Evolutionary conservation across 1,140 invertebrate species (phyloP).

Genomic region (Dendroctonus ponderosae): DNA sequence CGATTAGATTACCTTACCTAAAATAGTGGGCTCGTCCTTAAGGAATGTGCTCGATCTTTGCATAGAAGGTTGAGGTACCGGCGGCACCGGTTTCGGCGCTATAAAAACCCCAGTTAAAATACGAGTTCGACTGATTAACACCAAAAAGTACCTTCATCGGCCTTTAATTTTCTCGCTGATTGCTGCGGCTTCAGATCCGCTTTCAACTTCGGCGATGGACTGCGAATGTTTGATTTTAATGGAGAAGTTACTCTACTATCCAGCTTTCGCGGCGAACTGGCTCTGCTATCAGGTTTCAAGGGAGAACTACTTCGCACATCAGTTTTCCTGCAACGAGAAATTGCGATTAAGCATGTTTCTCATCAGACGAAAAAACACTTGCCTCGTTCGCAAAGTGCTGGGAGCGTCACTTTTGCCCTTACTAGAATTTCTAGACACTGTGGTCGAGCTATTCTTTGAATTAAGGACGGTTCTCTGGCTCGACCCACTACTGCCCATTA

Average conservation of each 20-base stretch:
- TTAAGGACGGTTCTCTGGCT: constrained; percentile 8
- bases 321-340: constrained; percentile 20
- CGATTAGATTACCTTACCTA: constrained; percentile 41
- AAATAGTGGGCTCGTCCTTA: constrained; percentile 61
- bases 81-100: constrained; percentile 15
- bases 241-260: constrained; percentile 43
- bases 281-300: constrained; percentile 39
- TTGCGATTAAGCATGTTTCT: too few species aligned
- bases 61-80: constrained; percentile 46
- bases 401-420: constrained; percentile 34
- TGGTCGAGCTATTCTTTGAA: constrained; percentile 25
- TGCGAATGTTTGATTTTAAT: constrained; percentile 38
- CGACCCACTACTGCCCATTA: constrained; percentile 4
- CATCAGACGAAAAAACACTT: neutral
- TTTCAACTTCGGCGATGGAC: constrained; percentile 38
- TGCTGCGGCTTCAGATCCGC: constrained; percentile 10
- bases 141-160: constrained; percentile 18
- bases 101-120: constrained; percentile 3
- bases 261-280: constrained; percentile 40
- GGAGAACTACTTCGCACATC: constrained; percentile 41
- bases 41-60: constrained; percentile 68
- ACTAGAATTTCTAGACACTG: constrained; percentile 36
- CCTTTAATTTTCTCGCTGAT: constrained; percentile 32
- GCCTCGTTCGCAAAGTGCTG: constrained; percentile 14
- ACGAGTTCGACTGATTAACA: neutral